Percentiles rank a stretch among this genome's conserved stretches.
phyloP scores from a whole-genome alignment of 2,797 vertebrate genomes.

The Odontamblyopus rebecca region DNA sequence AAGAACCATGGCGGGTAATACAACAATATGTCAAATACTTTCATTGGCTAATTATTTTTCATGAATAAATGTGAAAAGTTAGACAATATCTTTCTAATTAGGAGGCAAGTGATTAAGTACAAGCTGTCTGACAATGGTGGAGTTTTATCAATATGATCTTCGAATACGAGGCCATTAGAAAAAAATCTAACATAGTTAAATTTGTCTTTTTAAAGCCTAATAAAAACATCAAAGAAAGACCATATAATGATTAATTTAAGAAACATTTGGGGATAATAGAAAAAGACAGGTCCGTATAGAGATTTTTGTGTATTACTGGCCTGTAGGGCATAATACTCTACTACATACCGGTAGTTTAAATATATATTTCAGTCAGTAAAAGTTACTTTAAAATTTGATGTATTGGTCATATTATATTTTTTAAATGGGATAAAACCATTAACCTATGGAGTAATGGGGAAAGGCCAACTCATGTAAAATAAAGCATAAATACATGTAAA shows the following conservation, averaged over 20 bases:
- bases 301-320: not conserved
- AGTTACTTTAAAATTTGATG: not conserved
- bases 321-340: not conserved
- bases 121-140: not conserved
- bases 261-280: not conserved
- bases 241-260: not conserved
- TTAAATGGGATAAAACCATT: not conserved
- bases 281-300: not conserved
- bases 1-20: not conserved
- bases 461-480: not conserved
- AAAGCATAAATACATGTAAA: too few relatives aligned
- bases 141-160: not conserved
- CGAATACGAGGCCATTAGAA: not conserved
- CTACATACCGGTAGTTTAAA: too few relatives aligned
- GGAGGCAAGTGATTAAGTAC: constrained; percentile 8
- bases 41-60: constrained; percentile 19
- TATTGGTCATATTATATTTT: not conserved
- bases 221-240: not conserved
- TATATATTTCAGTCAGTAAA: not conserved
- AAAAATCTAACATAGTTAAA: not conserved
- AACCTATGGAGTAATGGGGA: not conserved
- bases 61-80: constrained; percentile 14
- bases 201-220: not conserved
- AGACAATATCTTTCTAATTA: not conserved
- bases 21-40: not conserved